A percentile compares a stretch with the other conserved stretches of the same genome.
These are phyloP conservation scores for Oreocharis arfaki DNA, from an alignment of 2,113 vertebrate genomes.

Conservation along the genomic window DNA sequence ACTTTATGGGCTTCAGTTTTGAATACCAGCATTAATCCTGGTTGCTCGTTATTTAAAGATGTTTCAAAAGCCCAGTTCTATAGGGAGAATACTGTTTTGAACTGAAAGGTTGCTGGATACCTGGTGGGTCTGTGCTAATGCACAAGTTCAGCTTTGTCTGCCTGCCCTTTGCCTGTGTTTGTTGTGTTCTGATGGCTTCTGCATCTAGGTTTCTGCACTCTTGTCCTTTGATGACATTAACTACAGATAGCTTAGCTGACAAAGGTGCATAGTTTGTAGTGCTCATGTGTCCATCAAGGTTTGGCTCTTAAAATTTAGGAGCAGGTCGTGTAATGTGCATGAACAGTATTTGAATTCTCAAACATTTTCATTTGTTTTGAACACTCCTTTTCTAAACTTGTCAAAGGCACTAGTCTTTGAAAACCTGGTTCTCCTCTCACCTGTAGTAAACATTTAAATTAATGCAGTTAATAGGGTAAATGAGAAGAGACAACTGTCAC, in stretches of 20 bases:
- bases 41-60: neutral
- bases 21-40: neutral
- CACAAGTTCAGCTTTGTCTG: neutral
- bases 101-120: neutral
- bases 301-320: neutral
- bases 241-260: neutral
- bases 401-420: neutral
- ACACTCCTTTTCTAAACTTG: neutral
- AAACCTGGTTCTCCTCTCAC: neutral
- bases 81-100: neutral
- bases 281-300: neutral
- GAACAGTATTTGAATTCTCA: neutral
- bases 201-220: neutral
- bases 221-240: no score
- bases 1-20: neutral
- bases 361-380: neutral
- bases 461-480: constrained; percentile 13
- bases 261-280: neutral
- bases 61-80: neutral
- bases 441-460: neutral
- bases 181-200: neutral
- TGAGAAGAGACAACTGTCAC: neutral
- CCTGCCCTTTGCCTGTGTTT: neutral
- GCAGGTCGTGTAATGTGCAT: neutral
- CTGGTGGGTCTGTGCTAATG: neutral